Conservation (phyloP, 2,888 invertebrate species). For the Erpobdella octoculata region DNA sequence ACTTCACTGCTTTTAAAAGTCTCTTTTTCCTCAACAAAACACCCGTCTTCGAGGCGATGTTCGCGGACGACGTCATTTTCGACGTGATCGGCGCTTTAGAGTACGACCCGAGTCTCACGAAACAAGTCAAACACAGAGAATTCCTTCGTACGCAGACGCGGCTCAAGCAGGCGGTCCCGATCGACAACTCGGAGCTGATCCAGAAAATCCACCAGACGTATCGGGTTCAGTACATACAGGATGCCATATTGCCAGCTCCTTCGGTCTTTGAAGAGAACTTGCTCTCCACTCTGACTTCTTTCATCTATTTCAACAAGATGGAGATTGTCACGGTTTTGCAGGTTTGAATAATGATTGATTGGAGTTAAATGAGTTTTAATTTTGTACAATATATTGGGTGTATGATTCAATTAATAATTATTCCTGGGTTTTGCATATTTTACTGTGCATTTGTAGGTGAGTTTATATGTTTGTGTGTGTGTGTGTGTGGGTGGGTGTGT, state of each 20-base stretch:
- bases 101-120: conserved; percentile 78
- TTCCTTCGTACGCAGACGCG: conserved; percentile 83
- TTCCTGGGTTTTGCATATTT: no score
- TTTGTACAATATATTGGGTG: no score
- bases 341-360: no score
- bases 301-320: conserved; percentile 99
- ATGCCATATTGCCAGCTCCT: conserved; percentile 95
- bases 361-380: no score
- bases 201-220: conserved; percentile 99
- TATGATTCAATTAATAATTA: no score
- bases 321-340: conserved; percentile 95
- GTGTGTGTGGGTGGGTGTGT: no score
- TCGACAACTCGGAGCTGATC: conserved; percentile 83
- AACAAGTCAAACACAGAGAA: conserved; percentile 70
- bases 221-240: conserved; percentile 93
- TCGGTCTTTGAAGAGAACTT: conserved; percentile 98
- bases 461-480: no score
- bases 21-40: conserved; percentile 96
- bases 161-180: conserved; percentile 68
- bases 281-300: conserved; percentile 90
- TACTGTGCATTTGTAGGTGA: no score
- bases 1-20: conserved; percentile 96
- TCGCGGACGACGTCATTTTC: conserved; percentile 86
- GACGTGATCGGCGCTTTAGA: conserved; percentile 81
- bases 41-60: conserved; percentile 92